Percentiles rank a stretch among this genome's conserved stretches.
Conservation (phyloP, 1,140 invertebrate species). For the Drosophila pruinosa region DNA sequence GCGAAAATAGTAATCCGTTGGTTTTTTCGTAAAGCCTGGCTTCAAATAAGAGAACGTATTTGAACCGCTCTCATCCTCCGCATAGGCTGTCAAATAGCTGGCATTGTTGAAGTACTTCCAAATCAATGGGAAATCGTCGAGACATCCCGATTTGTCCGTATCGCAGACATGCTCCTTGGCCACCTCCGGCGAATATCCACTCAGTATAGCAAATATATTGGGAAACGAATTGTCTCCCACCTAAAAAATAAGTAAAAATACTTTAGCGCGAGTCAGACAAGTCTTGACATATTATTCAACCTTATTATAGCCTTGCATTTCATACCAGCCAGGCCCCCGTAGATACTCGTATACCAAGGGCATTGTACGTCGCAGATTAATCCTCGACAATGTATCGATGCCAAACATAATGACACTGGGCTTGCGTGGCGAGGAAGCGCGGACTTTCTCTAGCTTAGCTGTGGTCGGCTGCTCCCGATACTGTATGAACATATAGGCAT, state of each 20-base stretch:
- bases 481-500: conserved; percentile 50
- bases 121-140: conserved; percentile 88
- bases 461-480: background rate
- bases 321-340: conserved; percentile 47
- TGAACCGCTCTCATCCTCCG: conserved; percentile 89
- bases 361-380: conserved; percentile 80
- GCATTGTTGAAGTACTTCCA: conserved; percentile 89
- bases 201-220: conserved; percentile 90
- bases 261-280: background rate
- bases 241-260: conserved; percentile 59
- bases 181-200: conserved; percentile 85
- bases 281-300: conserved; percentile 2
- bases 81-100: conserved; percentile 90
- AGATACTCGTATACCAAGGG: conserved; percentile 51
- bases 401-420: conserved; percentile 64
- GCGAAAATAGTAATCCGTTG: conserved; percentile 92
- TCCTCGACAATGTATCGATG: conserved; percentile 56
- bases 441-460: background rate
- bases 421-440: background rate
- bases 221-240: conserved; percentile 91
- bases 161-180: conserved; percentile 83
- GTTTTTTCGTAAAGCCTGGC: conserved; percentile 89
- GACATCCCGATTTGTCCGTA: conserved; percentile 82
- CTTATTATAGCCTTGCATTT: conserved; percentile 69
- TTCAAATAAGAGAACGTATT: conserved; percentile 92